Percentiles rank a stretch among this genome's conserved stretches.
Evolutionary conservation across 2,797 vertebrate species (phyloP).

Genomic region (Oryzias dopingdopingensis): DNA sequence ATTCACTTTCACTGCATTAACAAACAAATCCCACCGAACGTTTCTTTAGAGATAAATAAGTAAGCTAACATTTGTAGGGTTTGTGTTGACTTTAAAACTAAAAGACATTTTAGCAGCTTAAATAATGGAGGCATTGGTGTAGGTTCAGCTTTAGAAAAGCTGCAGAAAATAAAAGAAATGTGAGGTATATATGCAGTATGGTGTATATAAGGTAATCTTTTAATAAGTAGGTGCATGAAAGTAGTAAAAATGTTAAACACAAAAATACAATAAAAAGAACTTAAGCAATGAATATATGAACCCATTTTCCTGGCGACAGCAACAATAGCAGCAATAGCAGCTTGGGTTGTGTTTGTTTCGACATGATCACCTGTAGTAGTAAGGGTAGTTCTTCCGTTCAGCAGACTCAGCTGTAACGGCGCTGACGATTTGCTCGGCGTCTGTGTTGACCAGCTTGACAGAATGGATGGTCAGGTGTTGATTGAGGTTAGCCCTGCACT

Average conservation of each 20-base stretch:
- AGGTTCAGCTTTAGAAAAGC: no score
- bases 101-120: no score
- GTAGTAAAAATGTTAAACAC: background rate
- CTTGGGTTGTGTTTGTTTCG: background rate
- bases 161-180: no score
- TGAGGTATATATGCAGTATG: no score
- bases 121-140: no score
- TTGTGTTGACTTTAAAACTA: no score
- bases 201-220: background rate
- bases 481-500: conserved; percentile 98
- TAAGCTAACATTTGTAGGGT: no score
- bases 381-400: conserved; percentile 92
- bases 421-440: conserved; percentile 92
- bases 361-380: conserved; percentile 90
- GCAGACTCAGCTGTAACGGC: conserved; percentile 87
- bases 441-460: conserved; percentile 97
- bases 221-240: background rate
- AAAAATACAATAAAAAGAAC: background rate
- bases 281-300: background rate
- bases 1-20: conserved; percentile 51
- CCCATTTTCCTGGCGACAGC: background rate
- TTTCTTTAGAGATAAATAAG: background rate
- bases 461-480: conserved; percentile 98
- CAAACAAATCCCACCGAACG: conserved; percentile 24
- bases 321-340: background rate